Conservation (phyloP, 2,888 invertebrate species). For the Malachius bipustulatus region DNA sequence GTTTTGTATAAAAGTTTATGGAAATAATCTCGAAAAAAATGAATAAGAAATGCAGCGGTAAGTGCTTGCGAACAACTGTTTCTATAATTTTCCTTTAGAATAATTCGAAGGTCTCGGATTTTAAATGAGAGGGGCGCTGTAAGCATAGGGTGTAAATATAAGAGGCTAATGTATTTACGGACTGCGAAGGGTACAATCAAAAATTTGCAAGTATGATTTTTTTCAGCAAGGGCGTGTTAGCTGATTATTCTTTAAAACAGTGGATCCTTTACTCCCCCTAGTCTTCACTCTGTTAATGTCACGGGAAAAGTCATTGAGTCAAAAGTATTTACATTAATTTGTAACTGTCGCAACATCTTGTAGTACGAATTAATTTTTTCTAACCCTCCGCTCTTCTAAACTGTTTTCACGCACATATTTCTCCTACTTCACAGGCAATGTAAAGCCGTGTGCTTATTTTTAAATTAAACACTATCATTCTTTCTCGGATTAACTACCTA, state of each 20-base stretch:
- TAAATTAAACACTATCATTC: too few species aligned
- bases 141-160: slow-evolving; percentile 34
- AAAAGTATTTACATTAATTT: slow-evolving; percentile 36
- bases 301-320: slow-evolving; percentile 35
- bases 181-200: slow-evolving; percentile 37
- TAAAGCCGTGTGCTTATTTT: too few species aligned
- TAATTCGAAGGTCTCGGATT: slow-evolving; percentile 33
- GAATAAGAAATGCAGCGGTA: slow-evolving; percentile 26
- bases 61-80: slow-evolving; percentile 35
- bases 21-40: background rate
- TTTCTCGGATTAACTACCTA: too few species aligned
- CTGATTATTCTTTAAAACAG: slow-evolving; percentile 39
- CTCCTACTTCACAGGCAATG: too few species aligned
- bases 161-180: slow-evolving; percentile 39
- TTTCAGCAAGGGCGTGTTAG: slow-evolving; percentile 32
- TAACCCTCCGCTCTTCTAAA: slow-evolving; percentile 9
- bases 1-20: background rate
- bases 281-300: slow-evolving; percentile 28
- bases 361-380: slow-evolving; percentile 29
- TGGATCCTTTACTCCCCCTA: slow-evolving; percentile 27
- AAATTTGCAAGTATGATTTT: slow-evolving; percentile 41
- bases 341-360: slow-evolving; percentile 34
- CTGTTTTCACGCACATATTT: background rate
- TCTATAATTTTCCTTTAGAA: slow-evolving; percentile 37
- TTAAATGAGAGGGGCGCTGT: slow-evolving; percentile 26